A percentile compares a stretch with the other conserved stretches of the same genome.
These are phyloP conservation scores for Isoperla grammatica DNA, from an alignment of 2,888 invertebrate species.

Conservation along the genomic window DNA sequence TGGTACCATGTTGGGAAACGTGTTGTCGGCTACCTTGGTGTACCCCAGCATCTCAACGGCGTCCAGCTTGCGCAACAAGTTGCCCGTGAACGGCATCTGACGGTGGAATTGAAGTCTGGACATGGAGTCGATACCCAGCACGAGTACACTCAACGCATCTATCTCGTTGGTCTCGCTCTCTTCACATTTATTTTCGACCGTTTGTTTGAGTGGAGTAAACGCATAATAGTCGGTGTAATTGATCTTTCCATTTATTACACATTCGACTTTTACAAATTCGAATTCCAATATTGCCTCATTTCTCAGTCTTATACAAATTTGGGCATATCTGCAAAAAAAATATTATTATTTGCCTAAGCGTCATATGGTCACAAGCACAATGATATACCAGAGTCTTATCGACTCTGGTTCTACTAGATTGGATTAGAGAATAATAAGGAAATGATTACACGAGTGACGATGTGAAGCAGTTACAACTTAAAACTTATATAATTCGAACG, in stretches of 20 bases:
- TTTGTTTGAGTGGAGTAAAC: not conserved
- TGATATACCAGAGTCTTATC: no score
- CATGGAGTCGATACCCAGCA: conserved; percentile 80
- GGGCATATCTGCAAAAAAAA: no score
- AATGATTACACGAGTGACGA: no score
- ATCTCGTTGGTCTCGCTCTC: not conserved
- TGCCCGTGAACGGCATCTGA: conserved; percentile 69
- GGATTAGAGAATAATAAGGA: no score
- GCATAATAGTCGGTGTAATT: conserved; percentile 1
- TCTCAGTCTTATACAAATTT: no score
- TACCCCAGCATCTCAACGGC: conserved; percentile 80
- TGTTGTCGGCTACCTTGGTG: conserved; percentile 92
- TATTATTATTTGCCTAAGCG: no score
- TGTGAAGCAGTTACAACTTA: no score
- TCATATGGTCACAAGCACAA: no score
- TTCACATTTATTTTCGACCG: not conserved
- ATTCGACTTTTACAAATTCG: conserved; percentile 17
- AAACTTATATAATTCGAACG: no score
- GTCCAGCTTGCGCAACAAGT: conserved; percentile 55
- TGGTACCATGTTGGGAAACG: conserved; percentile 83
- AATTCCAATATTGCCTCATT: not conserved
- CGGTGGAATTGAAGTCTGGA: conserved; percentile 80
- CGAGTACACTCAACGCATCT: conserved; percentile 55
- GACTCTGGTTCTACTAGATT: no score
- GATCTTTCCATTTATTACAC: not conserved